Conservation (phyloP, 2,888 invertebrate species). For the Automeris io region DNA sequence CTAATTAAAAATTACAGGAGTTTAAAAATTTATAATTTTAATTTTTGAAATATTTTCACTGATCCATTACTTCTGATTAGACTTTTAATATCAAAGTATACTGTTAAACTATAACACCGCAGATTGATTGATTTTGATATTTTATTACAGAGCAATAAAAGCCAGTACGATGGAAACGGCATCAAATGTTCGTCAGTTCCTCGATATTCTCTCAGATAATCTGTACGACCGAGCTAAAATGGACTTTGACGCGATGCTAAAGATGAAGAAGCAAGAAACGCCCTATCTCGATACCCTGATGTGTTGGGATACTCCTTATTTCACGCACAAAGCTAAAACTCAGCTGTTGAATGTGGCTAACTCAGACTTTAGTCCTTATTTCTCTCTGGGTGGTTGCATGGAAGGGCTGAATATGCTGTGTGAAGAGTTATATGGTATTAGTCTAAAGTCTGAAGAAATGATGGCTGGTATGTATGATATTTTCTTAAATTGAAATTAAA, state of each 20-base stretch:
- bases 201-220: constrained; percentile 84
- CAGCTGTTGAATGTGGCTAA: constrained; percentile 82
- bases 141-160: constrained; percentile 82
- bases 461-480: constrained; percentile 68
- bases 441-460: constrained; percentile 83
- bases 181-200: constrained; percentile 86
- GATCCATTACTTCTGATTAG: too few species aligned
- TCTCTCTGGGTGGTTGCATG: constrained; percentile 96
- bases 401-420: constrained; percentile 96
- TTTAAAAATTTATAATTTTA: too few species aligned
- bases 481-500: constrained; percentile 1
- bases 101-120: neutral
- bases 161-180: constrained; percentile 92
- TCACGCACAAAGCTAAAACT: constrained; percentile 84
- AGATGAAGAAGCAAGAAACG: constrained; percentile 79
- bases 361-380: constrained; percentile 88
- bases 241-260: constrained; percentile 87
- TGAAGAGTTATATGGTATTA: constrained; percentile 88
- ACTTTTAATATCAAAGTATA: neutral
- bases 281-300: constrained; percentile 56
- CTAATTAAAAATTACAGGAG: too few species aligned
- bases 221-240: constrained; percentile 81
- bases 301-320: constrained; percentile 94
- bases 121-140: neutral
- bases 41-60: too few species aligned